Percentiles rank a stretch among this genome's conserved stretches.
Evolutionary conservation across 2,797 vertebrate species (phyloP).

Genomic region (Anomalospiza imberbis): DNA sequence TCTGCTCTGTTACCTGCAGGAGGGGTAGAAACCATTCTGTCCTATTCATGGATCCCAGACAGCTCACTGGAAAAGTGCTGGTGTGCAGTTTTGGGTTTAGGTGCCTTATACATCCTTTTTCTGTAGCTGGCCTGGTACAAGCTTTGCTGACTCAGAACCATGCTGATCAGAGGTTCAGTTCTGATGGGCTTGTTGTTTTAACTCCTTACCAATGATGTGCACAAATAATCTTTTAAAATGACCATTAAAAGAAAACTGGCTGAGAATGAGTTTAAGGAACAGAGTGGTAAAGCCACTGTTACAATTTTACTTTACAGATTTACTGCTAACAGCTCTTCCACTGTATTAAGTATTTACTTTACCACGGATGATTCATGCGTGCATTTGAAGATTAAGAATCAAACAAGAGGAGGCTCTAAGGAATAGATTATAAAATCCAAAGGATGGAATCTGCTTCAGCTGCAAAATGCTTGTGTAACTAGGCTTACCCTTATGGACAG

Average conservation of each 20-base stretch:
- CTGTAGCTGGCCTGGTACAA: background rate
- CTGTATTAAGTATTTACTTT: slow-evolving; percentile 1
- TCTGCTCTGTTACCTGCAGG: background rate
- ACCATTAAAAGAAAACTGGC: background rate
- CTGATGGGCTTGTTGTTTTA: background rate
- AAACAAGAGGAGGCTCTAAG: background rate
- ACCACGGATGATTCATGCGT: background rate
- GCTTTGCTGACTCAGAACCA: background rate
- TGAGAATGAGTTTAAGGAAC: background rate
- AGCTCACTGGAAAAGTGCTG: background rate
- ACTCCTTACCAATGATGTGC: background rate
- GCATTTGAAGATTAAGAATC: background rate
- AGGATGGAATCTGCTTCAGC: background rate
- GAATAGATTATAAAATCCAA: background rate
- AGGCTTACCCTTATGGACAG: background rate
- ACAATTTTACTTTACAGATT: background rate
- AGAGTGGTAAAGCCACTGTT: background rate
- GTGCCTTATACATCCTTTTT: background rate
- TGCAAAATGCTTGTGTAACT: background rate
- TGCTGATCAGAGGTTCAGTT: background rate
- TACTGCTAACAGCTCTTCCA: background rate
- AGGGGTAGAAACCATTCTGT: background rate
- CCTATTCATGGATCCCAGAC: background rate
- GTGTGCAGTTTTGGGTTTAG: background rate
- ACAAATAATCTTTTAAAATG: background rate